Percentiles rank a stretch among this genome's conserved stretches.
phyloP scores from a whole-genome alignment of 2,888 invertebrate species.

The Hirtodrosophila confusa region DNA sequence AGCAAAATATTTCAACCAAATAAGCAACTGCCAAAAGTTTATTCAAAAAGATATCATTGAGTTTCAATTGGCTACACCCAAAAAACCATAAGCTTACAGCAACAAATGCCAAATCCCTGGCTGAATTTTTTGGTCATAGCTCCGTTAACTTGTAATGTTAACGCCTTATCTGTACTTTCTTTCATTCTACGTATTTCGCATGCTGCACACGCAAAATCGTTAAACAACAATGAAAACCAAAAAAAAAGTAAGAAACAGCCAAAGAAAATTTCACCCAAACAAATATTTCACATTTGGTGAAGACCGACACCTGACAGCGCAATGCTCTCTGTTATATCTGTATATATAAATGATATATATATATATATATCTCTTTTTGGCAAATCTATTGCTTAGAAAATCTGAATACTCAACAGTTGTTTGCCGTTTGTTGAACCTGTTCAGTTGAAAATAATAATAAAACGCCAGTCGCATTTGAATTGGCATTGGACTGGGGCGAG shows the following conservation, averaged over 20 bases:
- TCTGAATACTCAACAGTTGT: slow-evolving; percentile 37
- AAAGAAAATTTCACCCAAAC: slow-evolving; percentile 65
- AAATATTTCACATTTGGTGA: slow-evolving; percentile 46
- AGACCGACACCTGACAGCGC: slow-evolving; percentile 57
- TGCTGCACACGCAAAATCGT: slow-evolving; percentile 67
- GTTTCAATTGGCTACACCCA: slow-evolving; percentile 33
- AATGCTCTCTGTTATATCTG: slow-evolving; percentile 7
- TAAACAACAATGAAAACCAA: slow-evolving; percentile 17
- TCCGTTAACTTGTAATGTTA: slow-evolving; percentile 63
- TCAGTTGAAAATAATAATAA: slow-evolving; percentile 31
- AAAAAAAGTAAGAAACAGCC: slow-evolving; percentile 11
- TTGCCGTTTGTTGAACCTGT: slow-evolving; percentile 70
- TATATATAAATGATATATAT: slow-evolving; percentile 8
- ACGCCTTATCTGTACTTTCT: slow-evolving; percentile 57
- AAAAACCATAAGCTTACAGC: slow-evolving; percentile 29
- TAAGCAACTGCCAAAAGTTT: slow-evolving; percentile 28
- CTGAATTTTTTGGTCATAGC: slow-evolving; percentile 42
- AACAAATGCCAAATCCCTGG: slow-evolving; percentile 31
- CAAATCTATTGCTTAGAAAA: slow-evolving; percentile 49
- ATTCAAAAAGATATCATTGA: slow-evolving; percentile 28
- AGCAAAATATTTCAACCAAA: slow-evolving; percentile 7
- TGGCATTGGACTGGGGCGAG: slow-evolving; percentile 63
- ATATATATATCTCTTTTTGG: slow-evolving; percentile 51
- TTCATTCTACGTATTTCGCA: slow-evolving; percentile 71
- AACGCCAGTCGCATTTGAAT: slow-evolving; percentile 70